Percentiles rank a stretch among this genome's conserved stretches.
These are phyloP conservation scores for Enteromius treurensis DNA, from an alignment of 2,797 vertebrate genomes.

Conservation along the genomic window DNA sequence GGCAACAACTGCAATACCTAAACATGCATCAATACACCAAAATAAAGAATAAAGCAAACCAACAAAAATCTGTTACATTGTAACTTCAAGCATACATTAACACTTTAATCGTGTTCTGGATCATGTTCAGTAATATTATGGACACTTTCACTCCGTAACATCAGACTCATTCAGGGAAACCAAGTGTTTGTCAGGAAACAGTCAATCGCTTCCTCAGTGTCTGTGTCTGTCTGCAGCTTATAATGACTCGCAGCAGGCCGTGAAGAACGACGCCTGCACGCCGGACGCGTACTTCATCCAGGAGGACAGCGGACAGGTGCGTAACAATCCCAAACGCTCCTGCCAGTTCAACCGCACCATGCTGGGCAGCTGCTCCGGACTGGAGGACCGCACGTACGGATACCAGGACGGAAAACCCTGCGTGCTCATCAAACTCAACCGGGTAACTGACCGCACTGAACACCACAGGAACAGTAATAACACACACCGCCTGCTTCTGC, in stretches of 20 bases:
- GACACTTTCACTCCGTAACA: too few relatives aligned
- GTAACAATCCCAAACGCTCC: slow-evolving; percentile 87
- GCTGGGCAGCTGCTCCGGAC: slow-evolving; percentile 81
- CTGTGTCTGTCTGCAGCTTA: slow-evolving; percentile 75
- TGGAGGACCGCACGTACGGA: slow-evolving; percentile 78
- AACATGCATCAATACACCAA: too few relatives aligned
- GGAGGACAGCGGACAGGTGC: slow-evolving; percentile 81
- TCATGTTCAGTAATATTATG: too few relatives aligned
- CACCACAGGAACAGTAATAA: too few relatives aligned
- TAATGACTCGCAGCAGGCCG: slow-evolving; percentile 80
- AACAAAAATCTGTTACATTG: too few relatives aligned
- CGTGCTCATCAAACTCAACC: slow-evolving; percentile 81
- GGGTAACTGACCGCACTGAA: slow-evolving; percentile 64
- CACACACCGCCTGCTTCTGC: neutral
- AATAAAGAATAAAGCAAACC: too few relatives aligned
- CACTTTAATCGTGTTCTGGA: too few relatives aligned
- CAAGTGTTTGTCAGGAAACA: neutral
- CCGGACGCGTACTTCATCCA: slow-evolving; percentile 82
- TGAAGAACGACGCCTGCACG: slow-evolving; percentile 80
- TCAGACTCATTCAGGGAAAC: neutral
- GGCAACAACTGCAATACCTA: too few relatives aligned
- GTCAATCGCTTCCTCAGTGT: neutral
- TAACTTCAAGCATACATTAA: too few relatives aligned
- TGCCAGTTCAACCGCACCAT: slow-evolving; percentile 86
- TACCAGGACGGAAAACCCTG: slow-evolving; percentile 83